phyloP scores from a whole-genome alignment of 1,140 invertebrate genomes.

The Meloidogyne chitwoodi region DNA sequence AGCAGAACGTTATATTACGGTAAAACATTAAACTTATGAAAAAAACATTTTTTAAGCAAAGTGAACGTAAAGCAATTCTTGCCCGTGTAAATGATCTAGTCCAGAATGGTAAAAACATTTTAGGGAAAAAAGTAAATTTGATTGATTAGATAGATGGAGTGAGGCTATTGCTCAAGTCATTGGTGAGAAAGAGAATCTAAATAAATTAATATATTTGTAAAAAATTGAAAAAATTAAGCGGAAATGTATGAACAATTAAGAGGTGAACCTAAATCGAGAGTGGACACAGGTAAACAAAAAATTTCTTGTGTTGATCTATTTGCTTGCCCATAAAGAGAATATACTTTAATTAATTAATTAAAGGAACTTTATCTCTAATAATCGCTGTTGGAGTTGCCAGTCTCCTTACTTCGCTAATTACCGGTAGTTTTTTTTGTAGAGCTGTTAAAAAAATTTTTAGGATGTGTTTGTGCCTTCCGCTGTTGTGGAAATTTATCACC shows the following conservation, averaged over 20 bases:
- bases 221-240: slow-evolving; percentile 22
- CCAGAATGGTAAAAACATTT: slow-evolving; percentile 41
- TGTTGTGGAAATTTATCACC: slow-evolving; percentile 57
- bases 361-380: slow-evolving; percentile 50
- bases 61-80: slow-evolving; percentile 53
- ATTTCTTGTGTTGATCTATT: not conserved
- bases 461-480: slow-evolving; percentile 60
- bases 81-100: slow-evolving; percentile 53
- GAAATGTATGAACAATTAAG: slow-evolving; percentile 51
- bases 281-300: slow-evolving; percentile 54
- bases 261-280: slow-evolving; percentile 50
- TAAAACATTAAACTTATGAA: not conserved
- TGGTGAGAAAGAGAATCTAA: slow-evolving; percentile 1
- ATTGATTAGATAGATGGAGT: slow-evolving; percentile 23
- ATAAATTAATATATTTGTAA: slow-evolving; percentile 9
- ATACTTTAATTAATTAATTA: not conserved
- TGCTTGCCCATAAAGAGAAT: too few species aligned
- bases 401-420: slow-evolving; percentile 50
- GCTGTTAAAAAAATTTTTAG: slow-evolving; percentile 38
- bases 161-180: slow-evolving; percentile 22
- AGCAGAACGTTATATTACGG: slow-evolving; percentile 34
- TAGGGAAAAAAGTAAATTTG: slow-evolving; percentile 30
- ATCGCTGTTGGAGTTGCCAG: slow-evolving; percentile 54
- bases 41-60: slow-evolving; percentile 37
- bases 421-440: too few species aligned